A percentile compares a stretch with the other conserved stretches of the same genome.
Conservation (phyloP, 2,888 invertebrate species). For the Thymelicus acteon region DNA sequence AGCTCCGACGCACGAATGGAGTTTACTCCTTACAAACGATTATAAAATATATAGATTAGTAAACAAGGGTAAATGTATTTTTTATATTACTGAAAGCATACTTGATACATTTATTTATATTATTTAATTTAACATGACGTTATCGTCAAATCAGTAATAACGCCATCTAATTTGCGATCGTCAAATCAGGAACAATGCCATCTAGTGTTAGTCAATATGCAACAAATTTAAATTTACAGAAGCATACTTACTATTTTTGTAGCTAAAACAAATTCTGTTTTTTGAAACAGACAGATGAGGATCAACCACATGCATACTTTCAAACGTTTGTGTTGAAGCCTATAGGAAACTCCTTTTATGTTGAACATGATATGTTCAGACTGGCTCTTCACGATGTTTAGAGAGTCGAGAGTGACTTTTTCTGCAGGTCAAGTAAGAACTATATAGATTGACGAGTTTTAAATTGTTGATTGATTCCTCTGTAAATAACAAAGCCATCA, state of each 20-base stretch:
- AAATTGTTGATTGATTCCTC: conserved; percentile 48
- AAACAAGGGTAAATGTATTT: no score
- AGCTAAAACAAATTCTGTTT: conserved; percentile 62
- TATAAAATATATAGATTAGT: no score
- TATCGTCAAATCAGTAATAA: no score
- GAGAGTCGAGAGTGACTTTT: conserved; percentile 50
- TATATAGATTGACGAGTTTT: conserved; percentile 50
- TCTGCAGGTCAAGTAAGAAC: conserved; percentile 28
- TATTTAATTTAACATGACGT: no score
- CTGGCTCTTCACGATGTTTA: conserved; percentile 93
- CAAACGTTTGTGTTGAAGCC: conserved; percentile 97
- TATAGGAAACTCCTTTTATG: conserved; percentile 94
- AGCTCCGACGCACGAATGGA: no score
- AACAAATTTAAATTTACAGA: not conserved
- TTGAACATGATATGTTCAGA: conserved; percentile 98
- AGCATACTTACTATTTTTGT: not conserved
- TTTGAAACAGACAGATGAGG: conserved; percentile 94
- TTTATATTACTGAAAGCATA: no score
- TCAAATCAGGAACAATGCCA: no score
- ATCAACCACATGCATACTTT: conserved; percentile 96
- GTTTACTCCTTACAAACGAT: no score
- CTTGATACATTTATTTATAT: no score
- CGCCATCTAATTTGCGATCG: no score
- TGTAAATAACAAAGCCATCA: conserved; percentile 37
- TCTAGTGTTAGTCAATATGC: not conserved